A percentile compares a stretch with the other conserved stretches of the same genome.
Conservation (phyloP, 2,113 vertebrate species). For the Psilopsiagon aurifrons region DNA sequence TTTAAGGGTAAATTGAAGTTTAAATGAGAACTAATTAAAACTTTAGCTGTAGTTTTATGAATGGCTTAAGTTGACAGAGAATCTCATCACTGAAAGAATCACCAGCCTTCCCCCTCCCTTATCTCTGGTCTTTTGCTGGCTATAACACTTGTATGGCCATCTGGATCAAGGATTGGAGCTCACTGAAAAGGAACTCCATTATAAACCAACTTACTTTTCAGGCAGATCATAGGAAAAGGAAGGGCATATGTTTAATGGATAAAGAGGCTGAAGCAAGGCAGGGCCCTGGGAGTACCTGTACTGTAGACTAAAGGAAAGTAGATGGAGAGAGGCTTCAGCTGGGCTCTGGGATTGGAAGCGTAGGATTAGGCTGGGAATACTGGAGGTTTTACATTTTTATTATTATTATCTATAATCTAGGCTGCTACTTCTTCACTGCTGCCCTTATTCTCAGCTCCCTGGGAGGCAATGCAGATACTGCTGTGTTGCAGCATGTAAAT, state of each 20-base stretch:
- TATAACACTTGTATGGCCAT: not conserved
- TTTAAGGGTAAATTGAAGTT: not conserved
- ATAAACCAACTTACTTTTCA: not conserved
- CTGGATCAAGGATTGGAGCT: not conserved
- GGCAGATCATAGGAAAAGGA: not conserved
- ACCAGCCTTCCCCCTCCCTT: not conserved
- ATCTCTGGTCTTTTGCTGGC: not conserved
- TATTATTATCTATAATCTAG: not conserved
- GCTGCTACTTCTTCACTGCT: not conserved
- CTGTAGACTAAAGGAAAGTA: not conserved
- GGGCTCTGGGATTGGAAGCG: not conserved
- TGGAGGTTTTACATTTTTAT: not conserved
- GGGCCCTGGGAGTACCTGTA: not conserved
- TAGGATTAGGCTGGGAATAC: not conserved
- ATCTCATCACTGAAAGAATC: not conserved
- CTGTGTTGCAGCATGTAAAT: not conserved
- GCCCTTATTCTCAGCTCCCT: not conserved
- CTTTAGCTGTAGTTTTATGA: not conserved
- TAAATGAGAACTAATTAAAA: not conserved
- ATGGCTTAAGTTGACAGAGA: not conserved
- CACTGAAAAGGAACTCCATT: not conserved
- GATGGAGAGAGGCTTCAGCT: not conserved
- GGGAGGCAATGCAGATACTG: not conserved
- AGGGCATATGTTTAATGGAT: not conserved
- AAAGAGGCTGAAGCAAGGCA: not conserved